Conservation (phyloP, 2,797 vertebrate species). For the Gymnoscopelus microlampas region DNA sequence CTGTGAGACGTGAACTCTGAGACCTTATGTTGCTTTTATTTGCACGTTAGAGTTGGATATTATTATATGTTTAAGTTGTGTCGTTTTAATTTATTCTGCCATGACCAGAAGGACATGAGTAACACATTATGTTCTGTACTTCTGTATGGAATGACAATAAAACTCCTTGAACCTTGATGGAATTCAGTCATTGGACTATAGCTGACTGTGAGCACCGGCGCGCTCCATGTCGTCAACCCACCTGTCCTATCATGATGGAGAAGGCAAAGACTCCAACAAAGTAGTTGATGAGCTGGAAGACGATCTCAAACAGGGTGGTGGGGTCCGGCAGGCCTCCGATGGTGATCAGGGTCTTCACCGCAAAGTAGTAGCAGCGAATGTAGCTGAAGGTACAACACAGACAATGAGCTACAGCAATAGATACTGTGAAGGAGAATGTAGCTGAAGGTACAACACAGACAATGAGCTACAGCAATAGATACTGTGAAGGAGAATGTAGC, state of each 20-base stretch:
- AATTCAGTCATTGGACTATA: too few relatives aligned
- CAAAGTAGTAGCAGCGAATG: slow-evolving; percentile 97
- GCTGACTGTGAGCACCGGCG: too few relatives aligned
- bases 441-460: background rate
- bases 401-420: background rate
- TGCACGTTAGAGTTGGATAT: too few relatives aligned
- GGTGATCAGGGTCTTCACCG: slow-evolving; percentile 96
- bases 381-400: slow-evolving; percentile 80
- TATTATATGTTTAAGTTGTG: too few relatives aligned
- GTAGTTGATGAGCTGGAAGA: slow-evolving; percentile 97
- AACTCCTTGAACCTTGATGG: too few relatives aligned
- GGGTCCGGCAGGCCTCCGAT: slow-evolving; percentile 94
- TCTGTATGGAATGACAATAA: too few relatives aligned
- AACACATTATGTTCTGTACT: too few relatives aligned
- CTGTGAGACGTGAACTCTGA: too few relatives aligned
- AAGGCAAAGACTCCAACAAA: slow-evolving; percentile 97
- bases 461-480: background rate
- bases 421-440: background rate
- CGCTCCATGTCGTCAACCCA: slow-evolving; percentile 48
- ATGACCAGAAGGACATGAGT: too few relatives aligned
- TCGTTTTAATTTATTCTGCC: too few relatives aligned
- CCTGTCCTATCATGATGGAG: slow-evolving; percentile 99
- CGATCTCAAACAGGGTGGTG: slow-evolving; percentile 89
- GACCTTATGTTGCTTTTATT: too few relatives aligned
- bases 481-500: too few relatives aligned